Evolutionary conservation across 2,888 invertebrate species (phyloP), one percentile per base, ranked within the genome.

Genomic region (Glaucopsyche alexis): DNA sequence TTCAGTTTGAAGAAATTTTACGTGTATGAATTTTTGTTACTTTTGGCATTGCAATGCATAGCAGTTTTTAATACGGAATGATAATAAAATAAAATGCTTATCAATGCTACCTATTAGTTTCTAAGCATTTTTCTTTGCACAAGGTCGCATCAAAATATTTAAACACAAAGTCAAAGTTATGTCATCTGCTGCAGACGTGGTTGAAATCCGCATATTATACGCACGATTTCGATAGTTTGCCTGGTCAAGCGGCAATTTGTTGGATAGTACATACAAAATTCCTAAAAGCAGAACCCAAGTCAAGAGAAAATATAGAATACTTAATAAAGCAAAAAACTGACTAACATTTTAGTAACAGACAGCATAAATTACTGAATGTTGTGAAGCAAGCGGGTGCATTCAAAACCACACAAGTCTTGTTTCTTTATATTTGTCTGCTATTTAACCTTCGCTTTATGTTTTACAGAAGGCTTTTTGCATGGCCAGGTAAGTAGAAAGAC

Each of bases 381-480:
- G 14, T 47, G 47, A 9, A 45, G 45, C 19, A 45, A 47, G 45
- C 19, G 47, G 42, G 47, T 13, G 19, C 67, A 67, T 45, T 47
- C 16, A 67, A 45, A 67, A 45, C 67, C 67, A 7, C 45, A 67
- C 45, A 60, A 60, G 47, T 45, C 67, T 67, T 67, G 47, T 67
- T 67, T 45, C 67, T 67, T 47, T 45, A 67, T 45, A 19, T 47
- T 47, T 45, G 67, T 67, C 67, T 67, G 45, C 67, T 38, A 19
- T 67, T 67, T 67, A 67, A 67, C 67, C 67, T 67, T 67, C 14
- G 47, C 67, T 66, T 66, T 19, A 66, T 42, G 66, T 14, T 67
- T 16, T 1, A 67, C n/a, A 16, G 47, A 45, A 67, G 45, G 45
- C 42, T 45, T 67, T 66, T 67, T 67, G 45, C 42, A 67, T 19